Evolutionary conservation across 2,113 vertebrate genomes (phyloP).

Genomic region (Saimiri boliviensis): DNA sequence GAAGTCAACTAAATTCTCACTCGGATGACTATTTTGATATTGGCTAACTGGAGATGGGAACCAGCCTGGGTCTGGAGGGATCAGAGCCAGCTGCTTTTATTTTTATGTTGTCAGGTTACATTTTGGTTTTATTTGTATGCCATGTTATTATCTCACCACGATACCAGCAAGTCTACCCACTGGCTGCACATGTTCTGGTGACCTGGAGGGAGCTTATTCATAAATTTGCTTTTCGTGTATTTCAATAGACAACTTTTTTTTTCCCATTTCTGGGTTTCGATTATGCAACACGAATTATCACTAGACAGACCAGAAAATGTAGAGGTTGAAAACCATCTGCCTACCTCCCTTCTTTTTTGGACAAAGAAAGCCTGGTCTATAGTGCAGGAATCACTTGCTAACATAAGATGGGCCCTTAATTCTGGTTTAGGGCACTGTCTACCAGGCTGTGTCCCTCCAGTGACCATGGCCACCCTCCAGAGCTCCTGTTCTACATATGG

Average conservation of each 20-base stretch:
- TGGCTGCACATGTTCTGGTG: neutral
- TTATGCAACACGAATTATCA: neutral
- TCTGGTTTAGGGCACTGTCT: rapidly evolving
- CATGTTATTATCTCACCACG: neutral
- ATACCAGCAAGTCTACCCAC: neutral
- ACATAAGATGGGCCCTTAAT: neutral
- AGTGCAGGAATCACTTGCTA: rapidly evolving
- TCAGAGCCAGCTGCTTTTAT: too few species aligned
- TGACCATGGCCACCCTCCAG: rapidly evolving
- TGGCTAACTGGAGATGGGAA: neutral
- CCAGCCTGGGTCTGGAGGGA: neutral
- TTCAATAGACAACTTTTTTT: neutral
- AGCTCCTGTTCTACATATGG: too few species aligned
- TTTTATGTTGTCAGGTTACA: neutral
- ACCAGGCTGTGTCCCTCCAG: rapidly evolving
- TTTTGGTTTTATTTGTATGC: neutral
- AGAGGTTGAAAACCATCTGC: too few species aligned
- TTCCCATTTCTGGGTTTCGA: neutral
- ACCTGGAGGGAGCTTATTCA: too few species aligned
- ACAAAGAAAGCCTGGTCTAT: neutral
- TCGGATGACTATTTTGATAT: neutral
- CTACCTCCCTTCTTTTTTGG: neutral
- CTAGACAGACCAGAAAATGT: neutral
- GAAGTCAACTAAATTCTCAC: too few species aligned
- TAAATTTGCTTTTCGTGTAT: neutral